Evolutionary conservation across 2,888 invertebrate species (phyloP), one percentile per base, ranked within the genome.

Genomic region (Drosophila lacicola): DNA sequence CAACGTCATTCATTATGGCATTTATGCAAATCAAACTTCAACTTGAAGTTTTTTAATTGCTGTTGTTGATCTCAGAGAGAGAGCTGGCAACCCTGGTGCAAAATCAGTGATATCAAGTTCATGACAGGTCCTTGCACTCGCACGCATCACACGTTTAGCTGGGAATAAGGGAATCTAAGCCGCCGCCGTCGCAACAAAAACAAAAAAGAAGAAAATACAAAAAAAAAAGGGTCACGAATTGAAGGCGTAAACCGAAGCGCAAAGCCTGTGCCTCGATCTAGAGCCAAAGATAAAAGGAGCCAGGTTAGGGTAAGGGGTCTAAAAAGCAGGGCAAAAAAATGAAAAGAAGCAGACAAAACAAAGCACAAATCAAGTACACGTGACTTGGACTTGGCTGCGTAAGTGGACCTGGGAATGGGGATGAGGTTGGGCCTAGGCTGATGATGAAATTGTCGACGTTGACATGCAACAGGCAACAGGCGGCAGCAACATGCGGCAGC

Each of bases 401-500:
- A 66, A 66, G 75, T 68, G 78, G 53, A 53, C 62, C 39, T 39
- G 19, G 49, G 29, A 10, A n/a, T 36, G 64, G 14, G 55, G 39
- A 47, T 61, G 36, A 13, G 13, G 47, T 11, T 21, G 50, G 58
- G 50, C 46, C 62, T 69, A 64, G 55, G 82, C 55, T 62, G 80
- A 66, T 85, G 88, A 88, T 85, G 88, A 88, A 85, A 88, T 88
- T 88, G 86, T 85, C 78, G 83, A 70, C 79, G 80, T 78, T 85
- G 85, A 88, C 85, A 85, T 87, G 88, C 87, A 84, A 84, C 87
- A 84, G 81, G 80, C 75, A 61, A 36, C 50, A 29, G 44, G 61
- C 55, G 51, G 54, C 45, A 54, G 55, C 57, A 54, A 42, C 37
- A 33, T 25, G 51, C 55, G 25, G 36, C 55, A 25, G 29, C 36